Base-by-base conservation (phyloP, 2,113 vertebrate genomes). In the Nibea albiflora region DNA sequence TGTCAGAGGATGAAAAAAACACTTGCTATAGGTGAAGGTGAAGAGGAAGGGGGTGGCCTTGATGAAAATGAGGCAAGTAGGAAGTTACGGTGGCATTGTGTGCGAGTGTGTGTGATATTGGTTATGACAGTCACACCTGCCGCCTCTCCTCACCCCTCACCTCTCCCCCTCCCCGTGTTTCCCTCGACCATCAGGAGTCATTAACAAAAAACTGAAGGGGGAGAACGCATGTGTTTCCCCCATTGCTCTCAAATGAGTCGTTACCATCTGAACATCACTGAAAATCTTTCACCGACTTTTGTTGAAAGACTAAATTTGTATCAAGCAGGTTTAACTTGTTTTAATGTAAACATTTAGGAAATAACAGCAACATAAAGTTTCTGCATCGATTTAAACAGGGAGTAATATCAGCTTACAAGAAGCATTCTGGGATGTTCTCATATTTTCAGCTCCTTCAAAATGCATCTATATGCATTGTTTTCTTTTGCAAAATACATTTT, bases 41-140 rank as follows among this genome's bases (percentile, higher is more conserved):
- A 57, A 74, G 24, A 47, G 39, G 20, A 47, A 57, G 71, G 47
- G 24, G 24, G 0, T 22, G 71, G 52, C 35, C 16, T 39, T 28
- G 76, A 83, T 42, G 63, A 69, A 72, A 71, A 62, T 49, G 53
- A 79, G 70, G 24, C 11, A 17, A 35, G 56, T 35, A 17, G 26
- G 62, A 64, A 22, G 73, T 66, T 28, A 63, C 20, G 39, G 65
- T 84, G 82, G 31, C 31, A 7, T 35, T 39, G 72, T 31, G 65
- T 60, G 56, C 35, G 53, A 69, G 76, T 70, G 68, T 67, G 64
- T 85, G 68, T 67, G 73, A 73, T 95, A 96, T 96, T 96, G 95
- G 94, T 94, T 86, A 86, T 96, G 96, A 96, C 95, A 96, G 94
- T 92, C 95, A 94, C 96, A 96, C 95, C 96, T 96, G 96, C 95